These are phyloP conservation scores for Leptinotarsa texana DNA, from an alignment of 1,140 invertebrate species.

Conservation along the genomic window DNA sequence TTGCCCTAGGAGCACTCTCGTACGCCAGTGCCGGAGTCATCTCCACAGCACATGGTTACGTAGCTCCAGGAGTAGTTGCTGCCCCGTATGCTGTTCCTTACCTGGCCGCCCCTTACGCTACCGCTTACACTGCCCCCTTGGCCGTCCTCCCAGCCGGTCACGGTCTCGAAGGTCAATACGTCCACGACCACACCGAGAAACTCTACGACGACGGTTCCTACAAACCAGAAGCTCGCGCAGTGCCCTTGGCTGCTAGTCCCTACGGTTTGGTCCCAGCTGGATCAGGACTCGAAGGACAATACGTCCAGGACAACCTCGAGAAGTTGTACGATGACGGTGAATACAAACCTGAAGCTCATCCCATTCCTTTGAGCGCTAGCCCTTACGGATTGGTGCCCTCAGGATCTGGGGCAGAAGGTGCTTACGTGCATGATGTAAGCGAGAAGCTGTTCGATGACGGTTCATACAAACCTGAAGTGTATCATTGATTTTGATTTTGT, in stretches of 20 bases:
- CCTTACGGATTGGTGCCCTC: conserved; percentile 44
- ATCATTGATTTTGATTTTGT: conserved; percentile 4
- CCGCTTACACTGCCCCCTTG: conserved; percentile 27
- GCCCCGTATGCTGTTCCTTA: conserved; percentile 22
- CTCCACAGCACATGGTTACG: conserved; percentile 13
- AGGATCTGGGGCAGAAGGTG: conserved; percentile 47
- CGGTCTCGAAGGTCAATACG: conserved; percentile 39
- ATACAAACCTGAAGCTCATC: conserved; percentile 45
- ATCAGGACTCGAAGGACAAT: conserved; percentile 48
- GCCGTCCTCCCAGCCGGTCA: conserved; percentile 25
- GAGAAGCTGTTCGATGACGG: conserved; percentile 49
- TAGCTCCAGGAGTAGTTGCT: conserved; percentile 12
- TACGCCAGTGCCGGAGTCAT: conserved; percentile 20
- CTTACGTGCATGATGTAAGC: conserved; percentile 44
- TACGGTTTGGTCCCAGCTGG: conserved; percentile 40
- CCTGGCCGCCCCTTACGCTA: conserved; percentile 23
- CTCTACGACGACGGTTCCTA: conserved; percentile 44
- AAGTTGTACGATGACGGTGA: conserved; percentile 52
- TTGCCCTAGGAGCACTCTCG: conserved; percentile 18
- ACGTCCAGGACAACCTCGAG: conserved; percentile 47
- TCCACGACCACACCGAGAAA: conserved; percentile 36
- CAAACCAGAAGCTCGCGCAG: conserved; percentile 33
- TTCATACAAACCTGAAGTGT: conserved; percentile 40
- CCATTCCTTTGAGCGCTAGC: conserved; percentile 42
- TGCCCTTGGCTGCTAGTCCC: conserved; percentile 29